Evolutionary conservation across 35 echinoderm and acorn worm species (phyloP).

Genomic region (Heliocidaris tuberculata): DNA sequence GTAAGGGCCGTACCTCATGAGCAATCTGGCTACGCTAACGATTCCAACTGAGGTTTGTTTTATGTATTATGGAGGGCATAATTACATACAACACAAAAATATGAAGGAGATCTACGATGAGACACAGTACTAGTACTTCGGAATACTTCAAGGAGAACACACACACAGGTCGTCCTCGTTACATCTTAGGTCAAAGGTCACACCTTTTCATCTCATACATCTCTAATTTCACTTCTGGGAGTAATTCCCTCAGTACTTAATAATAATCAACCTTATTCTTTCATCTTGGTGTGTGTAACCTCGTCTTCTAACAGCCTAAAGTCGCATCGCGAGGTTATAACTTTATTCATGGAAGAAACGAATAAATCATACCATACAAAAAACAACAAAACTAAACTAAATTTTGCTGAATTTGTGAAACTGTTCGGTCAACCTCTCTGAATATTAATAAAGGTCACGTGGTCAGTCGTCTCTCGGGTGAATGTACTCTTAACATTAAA

Average conservation of each 20-base stretch:
- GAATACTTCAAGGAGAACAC: neutral
- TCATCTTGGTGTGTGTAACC: neutral
- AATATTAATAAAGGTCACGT: neutral
- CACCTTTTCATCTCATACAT: neutral
- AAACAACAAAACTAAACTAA: neutral
- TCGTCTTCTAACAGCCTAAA: neutral
- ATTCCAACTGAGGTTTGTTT: too few species aligned
- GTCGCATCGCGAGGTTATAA: neutral
- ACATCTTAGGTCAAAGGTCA: neutral
- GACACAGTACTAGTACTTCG: neutral
- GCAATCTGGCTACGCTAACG: too few species aligned
- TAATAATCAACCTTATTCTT: neutral
- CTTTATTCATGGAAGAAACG: neutral
- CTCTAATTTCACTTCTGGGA: neutral
- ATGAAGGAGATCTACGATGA: neutral
- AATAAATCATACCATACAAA: neutral
- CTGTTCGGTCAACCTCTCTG: neutral
- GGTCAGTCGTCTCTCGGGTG: neutral
- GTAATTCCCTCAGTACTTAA: neutral
- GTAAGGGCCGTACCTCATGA: too few species aligned
- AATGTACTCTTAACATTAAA: neutral
- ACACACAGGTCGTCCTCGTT: neutral
- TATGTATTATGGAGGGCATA: too few species aligned
- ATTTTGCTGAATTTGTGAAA: neutral
- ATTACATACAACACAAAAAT: too few species aligned